These are phyloP conservation scores for Mythimna pallens DNA, from an alignment of 2,888 invertebrate species.

Conservation along the genomic window DNA sequence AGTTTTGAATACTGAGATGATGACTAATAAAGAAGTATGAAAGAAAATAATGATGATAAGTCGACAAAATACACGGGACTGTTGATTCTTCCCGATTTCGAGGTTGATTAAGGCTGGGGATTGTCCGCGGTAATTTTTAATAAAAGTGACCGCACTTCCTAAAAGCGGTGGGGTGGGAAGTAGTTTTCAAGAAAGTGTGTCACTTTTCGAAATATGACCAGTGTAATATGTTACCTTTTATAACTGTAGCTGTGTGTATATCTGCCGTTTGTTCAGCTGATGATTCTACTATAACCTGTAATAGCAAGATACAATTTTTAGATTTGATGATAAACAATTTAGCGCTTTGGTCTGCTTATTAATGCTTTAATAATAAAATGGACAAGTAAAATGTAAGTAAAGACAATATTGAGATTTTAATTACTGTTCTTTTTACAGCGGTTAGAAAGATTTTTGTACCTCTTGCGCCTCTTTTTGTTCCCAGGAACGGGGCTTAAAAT, in stretches of 20 bases:
- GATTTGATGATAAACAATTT: not conserved
- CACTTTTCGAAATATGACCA: no score
- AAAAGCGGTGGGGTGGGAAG: no score
- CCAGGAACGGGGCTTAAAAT: conserved; percentile 95
- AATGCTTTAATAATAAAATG: not conserved
- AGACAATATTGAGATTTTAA: not conserved
- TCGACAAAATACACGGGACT: no score
- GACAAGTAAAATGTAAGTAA: not conserved
- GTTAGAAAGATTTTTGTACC: conserved; percentile 80
- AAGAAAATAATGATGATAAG: no score
- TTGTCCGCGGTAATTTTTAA: no score
- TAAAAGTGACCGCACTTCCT: no score
- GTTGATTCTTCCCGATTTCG: no score
- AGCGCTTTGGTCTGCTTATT: not conserved
- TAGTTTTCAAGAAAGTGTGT: no score
- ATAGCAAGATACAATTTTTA: not conserved
- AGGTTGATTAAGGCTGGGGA: not conserved
- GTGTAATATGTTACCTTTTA: conserved; percentile 75
- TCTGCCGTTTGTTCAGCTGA: conserved; percentile 77
- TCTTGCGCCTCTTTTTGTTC: conserved; percentile 93
- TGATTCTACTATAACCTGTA: conserved; percentile 80
- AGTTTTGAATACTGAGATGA: not conserved
- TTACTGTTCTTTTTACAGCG: not conserved
- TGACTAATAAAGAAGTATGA: not conserved
- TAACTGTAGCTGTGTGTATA: conserved; percentile 74